phyloP scores from a whole-genome alignment of 2,888 invertebrate genomes.

The Xylocampa areola region DNA sequence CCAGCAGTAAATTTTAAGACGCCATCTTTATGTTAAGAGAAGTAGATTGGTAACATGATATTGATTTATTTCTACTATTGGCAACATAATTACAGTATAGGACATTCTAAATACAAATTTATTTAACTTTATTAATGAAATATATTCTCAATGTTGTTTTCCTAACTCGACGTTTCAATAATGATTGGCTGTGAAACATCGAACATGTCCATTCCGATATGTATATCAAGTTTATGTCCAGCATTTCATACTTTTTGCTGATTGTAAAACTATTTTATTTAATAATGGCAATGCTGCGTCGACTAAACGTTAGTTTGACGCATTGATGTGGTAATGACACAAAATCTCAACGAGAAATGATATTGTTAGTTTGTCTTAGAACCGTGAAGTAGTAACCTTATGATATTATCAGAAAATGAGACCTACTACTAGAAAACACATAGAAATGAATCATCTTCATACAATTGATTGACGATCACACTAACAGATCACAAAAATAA shows the following conservation, averaged over 20 bases:
- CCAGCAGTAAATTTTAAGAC: neutral
- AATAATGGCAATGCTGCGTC: slow-evolving; percentile 56
- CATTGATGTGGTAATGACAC: slow-evolving; percentile 19
- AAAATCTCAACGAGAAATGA: slow-evolving; percentile 25
- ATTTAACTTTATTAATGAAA: slow-evolving; percentile 1
- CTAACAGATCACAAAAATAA: slow-evolving; percentile 13
- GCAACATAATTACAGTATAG: slow-evolving; percentile 19
- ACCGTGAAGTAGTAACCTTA: slow-evolving; percentile 22
- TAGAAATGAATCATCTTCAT: slow-evolving; percentile 9
- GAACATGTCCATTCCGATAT: slow-evolving; percentile 67
- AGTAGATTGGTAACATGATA: slow-evolving; percentile 6
- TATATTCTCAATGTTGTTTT: neutral
- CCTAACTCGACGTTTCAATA: slow-evolving; percentile 32
- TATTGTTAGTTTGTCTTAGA: slow-evolving; percentile 44
- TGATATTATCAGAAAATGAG: slow-evolving; percentile 28
- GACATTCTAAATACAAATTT: slow-evolving; percentile 7
- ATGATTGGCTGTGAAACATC: slow-evolving; percentile 39
- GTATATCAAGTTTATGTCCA: slow-evolving; percentile 66
- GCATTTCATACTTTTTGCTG: slow-evolving; percentile 54
- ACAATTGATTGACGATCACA: slow-evolving; percentile 26
- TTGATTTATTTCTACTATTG: slow-evolving; percentile 5
- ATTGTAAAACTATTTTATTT: slow-evolving; percentile 60
- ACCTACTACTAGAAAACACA: slow-evolving; percentile 28
- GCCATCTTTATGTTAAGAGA: slow-evolving; percentile 6
- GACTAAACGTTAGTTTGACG: slow-evolving; percentile 26